These are phyloP conservation scores for Psettodes erumei DNA, from an alignment of 2,113 vertebrate genomes.

Conservation along the genomic window DNA sequence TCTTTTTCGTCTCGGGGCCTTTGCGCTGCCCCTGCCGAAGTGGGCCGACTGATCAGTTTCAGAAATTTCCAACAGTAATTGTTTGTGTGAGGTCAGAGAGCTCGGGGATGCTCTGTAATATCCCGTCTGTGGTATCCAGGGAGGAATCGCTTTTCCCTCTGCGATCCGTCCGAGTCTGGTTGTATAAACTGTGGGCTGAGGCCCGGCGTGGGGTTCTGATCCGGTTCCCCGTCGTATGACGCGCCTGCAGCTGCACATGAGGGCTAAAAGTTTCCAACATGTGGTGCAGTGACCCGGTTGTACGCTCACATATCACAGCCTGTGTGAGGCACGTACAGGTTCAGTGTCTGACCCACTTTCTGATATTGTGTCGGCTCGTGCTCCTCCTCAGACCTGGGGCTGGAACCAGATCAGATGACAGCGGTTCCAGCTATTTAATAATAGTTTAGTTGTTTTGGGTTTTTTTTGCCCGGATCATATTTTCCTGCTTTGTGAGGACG, in stretches of 20 bases:
- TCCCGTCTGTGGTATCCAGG: neutral
- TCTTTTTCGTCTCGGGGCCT: too few species aligned
- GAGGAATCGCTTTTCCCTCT: conserved; percentile 13
- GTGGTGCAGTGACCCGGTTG: too few species aligned
- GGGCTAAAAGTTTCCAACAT: conserved; percentile 6
- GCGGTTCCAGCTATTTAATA: neutral
- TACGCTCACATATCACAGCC: too few species aligned
- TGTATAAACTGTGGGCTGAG: conserved; percentile 18
- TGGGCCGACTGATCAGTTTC: neutral
- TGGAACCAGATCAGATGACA: conserved; percentile 42
- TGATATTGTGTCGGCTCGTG: conserved; percentile 15
- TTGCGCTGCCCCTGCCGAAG: too few species aligned
- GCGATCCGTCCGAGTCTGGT: conserved; percentile 5
- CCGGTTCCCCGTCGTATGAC: neutral
- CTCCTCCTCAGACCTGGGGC: neutral
- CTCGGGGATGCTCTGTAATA: neutral
- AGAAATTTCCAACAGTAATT: neutral
- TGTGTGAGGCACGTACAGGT: too few species aligned
- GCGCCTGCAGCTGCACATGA: conserved; percentile 18
- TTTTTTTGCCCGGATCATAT: conserved; percentile 11
- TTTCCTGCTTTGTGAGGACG: neutral
- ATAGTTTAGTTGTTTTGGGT: neutral
- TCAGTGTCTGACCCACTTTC: conserved; percentile 24
- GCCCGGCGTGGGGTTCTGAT: conserved; percentile 14
- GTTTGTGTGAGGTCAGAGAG: too few species aligned